These are phyloP conservation scores for Anthoptus insignis DNA, from an alignment of 2,888 invertebrate species.

Conservation along the genomic window DNA sequence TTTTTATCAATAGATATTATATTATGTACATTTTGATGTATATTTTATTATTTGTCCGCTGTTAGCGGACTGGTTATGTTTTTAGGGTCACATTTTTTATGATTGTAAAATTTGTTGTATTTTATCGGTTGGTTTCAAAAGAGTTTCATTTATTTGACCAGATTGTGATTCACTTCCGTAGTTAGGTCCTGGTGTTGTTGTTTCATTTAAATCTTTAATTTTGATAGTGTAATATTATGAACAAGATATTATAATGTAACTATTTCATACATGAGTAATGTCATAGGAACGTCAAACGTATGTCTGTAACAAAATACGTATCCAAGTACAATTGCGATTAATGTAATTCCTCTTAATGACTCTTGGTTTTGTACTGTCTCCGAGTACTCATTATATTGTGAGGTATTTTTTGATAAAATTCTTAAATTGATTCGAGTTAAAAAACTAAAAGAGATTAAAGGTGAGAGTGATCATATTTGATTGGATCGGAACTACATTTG, in stretches of 20 bases:
- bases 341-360: slow-evolving; percentile 69
- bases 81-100: slow-evolving; percentile 80
- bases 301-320: slow-evolving; percentile 84
- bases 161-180: slow-evolving; percentile 72
- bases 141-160: slow-evolving; percentile 70
- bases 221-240: slow-evolving; percentile 62
- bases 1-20: slow-evolving; percentile 84
- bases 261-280: slow-evolving; percentile 56
- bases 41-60: slow-evolving; percentile 85
- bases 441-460: slow-evolving; percentile 54
- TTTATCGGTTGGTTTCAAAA: slow-evolving; percentile 78
- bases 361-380: slow-evolving; percentile 68
- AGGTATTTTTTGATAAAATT: slow-evolving; percentile 79
- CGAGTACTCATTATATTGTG: slow-evolving; percentile 62
- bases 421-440: slow-evolving; percentile 77
- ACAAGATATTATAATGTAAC: slow-evolving; percentile 53
- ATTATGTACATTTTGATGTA: slow-evolving; percentile 87
- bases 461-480: slow-evolving; percentile 64
- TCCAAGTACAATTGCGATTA: slow-evolving; percentile 85
- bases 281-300: slow-evolving; percentile 73
- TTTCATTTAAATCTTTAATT: slow-evolving; percentile 67
- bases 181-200: slow-evolving; percentile 71
- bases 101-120: slow-evolving; percentile 84
- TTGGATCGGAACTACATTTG: slow-evolving; percentile 61
- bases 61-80: slow-evolving; percentile 80